Percentiles rank a stretch among this genome's conserved stretches.
Conservation (phyloP, 1,140 invertebrate genomes). For the Nasonia vitripennis region DNA sequence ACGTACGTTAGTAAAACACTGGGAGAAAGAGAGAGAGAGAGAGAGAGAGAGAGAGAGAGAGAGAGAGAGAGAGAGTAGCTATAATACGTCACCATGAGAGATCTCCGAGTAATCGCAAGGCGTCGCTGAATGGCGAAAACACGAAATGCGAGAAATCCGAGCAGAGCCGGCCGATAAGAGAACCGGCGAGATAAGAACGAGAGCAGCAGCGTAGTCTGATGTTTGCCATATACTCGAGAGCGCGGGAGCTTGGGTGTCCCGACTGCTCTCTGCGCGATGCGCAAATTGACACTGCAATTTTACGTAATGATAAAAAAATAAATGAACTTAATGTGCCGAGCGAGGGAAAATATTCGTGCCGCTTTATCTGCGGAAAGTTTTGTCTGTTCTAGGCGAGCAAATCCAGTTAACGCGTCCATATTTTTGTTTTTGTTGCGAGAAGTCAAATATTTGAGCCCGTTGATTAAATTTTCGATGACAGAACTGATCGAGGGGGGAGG, state of each 20-base stretch:
- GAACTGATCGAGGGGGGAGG: neutral
- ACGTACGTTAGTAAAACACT: conserved; percentile 22
- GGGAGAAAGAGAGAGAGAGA: neutral
- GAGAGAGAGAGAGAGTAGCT: neutral
- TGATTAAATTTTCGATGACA: neutral
- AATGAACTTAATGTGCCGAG: neutral
- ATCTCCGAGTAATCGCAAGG: conserved; percentile 11
- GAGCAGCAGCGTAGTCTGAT: neutral
- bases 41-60: neutral
- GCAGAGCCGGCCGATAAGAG: neutral
- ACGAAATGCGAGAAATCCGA: conserved; percentile 17
- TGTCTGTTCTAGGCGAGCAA: neutral
- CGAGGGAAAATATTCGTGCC: neutral
- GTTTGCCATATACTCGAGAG: neutral
- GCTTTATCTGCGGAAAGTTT: conserved; percentile 1
- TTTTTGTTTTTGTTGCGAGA: too few species aligned
- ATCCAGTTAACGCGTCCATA: too few species aligned
- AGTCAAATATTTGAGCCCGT: neutral
- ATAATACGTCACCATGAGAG: neutral
- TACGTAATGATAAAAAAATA: conserved; percentile 8
- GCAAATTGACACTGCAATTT: conserved; percentile 38
- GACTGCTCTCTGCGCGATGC: neutral
- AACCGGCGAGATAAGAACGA: conserved; percentile 20
- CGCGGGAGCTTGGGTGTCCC: neutral
- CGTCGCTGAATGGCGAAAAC: conserved; percentile 2